Evolutionary conservation across 2,797 vertebrate species (phyloP).

Genomic region (Clarias platycephalus): DNA sequence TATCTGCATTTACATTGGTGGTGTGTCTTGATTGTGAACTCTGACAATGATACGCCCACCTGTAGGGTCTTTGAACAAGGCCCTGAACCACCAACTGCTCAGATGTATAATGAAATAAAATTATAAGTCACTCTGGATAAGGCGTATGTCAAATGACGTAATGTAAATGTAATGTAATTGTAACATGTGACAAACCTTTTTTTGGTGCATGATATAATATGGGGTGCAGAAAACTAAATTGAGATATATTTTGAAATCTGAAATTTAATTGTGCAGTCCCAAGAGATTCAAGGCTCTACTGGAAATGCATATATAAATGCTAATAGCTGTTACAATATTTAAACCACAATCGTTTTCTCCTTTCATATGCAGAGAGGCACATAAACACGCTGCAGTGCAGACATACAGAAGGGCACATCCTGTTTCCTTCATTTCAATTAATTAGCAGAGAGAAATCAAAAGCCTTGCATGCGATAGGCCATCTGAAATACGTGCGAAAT

Average conservation of each 20-base stretch:
- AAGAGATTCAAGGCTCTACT: not conserved
- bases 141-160: too few species aligned
- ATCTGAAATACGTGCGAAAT: constrained; percentile 48
- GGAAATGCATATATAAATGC: not conserved
- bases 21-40: too few species aligned
- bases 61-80: too few species aligned
- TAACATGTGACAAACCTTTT: too few species aligned
- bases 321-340: not conserved
- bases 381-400: not conserved
- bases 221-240: not conserved
- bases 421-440: constrained; percentile 48
- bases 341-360: not conserved
- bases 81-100: too few species aligned
- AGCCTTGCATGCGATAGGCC: constrained; percentile 51
- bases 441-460: constrained; percentile 57
- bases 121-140: too few species aligned
- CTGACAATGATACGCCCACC: too few species aligned
- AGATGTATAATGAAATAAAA: too few species aligned
- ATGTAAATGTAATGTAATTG: too few species aligned
- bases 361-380: not conserved
- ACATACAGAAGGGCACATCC: constrained; percentile 22
- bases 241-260: not conserved
- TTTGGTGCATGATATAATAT: not conserved
- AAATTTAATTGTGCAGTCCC: not conserved
- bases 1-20: too few species aligned